These are phyloP conservation scores for Astropecten irregularis DNA, from an alignment of 53 echinoderm and acorn worm species.

Conservation along the genomic window DNA sequence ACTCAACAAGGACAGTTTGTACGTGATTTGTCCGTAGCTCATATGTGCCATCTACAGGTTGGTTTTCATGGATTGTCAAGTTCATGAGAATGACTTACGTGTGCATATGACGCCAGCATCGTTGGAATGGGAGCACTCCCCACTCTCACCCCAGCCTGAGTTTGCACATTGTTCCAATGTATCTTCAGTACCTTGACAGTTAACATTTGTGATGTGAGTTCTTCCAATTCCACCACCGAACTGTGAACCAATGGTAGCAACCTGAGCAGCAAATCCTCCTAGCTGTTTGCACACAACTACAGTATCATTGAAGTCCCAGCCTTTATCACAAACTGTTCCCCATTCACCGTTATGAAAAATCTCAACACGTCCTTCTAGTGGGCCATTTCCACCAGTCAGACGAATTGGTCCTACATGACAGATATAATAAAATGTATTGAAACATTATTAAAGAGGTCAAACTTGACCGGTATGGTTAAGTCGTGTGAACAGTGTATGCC, in stretches of 20 bases:
- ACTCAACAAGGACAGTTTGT: too few relatives aligned
- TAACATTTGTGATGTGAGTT: conserved; percentile 27
- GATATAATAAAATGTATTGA: neutral
- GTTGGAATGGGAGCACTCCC: conserved; percentile 12
- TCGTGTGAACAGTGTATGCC: too few relatives aligned
- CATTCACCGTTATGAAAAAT: conserved; percentile 69
- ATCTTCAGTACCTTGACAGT: conserved; percentile 38
- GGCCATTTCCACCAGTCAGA: conserved; percentile 61
- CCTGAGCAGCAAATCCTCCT: conserved; percentile 46
- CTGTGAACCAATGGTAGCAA: conserved; percentile 36
- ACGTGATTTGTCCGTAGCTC: too few relatives aligned
- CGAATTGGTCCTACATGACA: conserved; percentile 67
- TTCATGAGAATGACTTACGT: conserved; percentile 65
- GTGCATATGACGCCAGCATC: conserved; percentile 66
- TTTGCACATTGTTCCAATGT: conserved; percentile 60
- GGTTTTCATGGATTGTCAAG: too few relatives aligned
- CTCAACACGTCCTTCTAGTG: conserved; percentile 77
- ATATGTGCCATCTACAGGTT: too few relatives aligned
- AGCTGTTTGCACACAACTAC: conserved; percentile 81
- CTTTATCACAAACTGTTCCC: conserved; percentile 71
- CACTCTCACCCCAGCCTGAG: conserved; percentile 50
- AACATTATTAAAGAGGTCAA: neutral
- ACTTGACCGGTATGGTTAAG: neutral
- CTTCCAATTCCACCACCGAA: conserved; percentile 35
- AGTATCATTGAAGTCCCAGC: conserved; percentile 77